These are phyloP conservation scores for Cyclina sinensis DNA, from an alignment of 1,140 invertebrate species.

Conservation along the genomic window DNA sequence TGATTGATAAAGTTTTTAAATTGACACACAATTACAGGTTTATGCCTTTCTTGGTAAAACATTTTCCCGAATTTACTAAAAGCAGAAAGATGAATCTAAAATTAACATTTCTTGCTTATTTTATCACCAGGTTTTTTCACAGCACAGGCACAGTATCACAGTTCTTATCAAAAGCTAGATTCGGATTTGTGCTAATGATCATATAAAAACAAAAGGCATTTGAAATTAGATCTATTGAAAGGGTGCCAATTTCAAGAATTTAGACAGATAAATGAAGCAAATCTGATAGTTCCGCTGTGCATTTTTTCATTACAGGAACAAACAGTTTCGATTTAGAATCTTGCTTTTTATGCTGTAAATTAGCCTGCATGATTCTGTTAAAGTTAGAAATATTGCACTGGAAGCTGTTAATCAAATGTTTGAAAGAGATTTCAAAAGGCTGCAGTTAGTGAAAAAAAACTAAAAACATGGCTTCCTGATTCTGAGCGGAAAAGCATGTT, in stretches of 20 bases:
- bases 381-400: too few species aligned
- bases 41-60: too few species aligned
- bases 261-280: conserved; percentile 37
- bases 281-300: background rate
- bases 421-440: too few species aligned
- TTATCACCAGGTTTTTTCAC: conserved; percentile 22
- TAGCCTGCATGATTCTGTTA: background rate
- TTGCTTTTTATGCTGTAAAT: conserved; percentile 5
- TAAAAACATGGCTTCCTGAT: background rate
- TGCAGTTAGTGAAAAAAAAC: background rate
- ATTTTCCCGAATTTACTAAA: too few species aligned
- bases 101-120: background rate
- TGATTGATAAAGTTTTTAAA: too few species aligned
- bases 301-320: conserved; percentile 24
- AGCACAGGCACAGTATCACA: conserved; percentile 13
- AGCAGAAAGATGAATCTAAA: too few species aligned
- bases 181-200: conserved; percentile 46
- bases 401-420: too few species aligned
- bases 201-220: conserved; percentile 55
- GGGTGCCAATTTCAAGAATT: conserved; percentile 46
- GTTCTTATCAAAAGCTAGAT: conserved; percentile 49
- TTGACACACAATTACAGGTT: too few species aligned
- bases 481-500: too few species aligned
- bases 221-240: conserved; percentile 43
- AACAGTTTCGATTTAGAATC: conserved; percentile 22